Base-by-base conservation (phyloP, 2,113 vertebrate genomes). In the Colossoma macropomum region DNA sequence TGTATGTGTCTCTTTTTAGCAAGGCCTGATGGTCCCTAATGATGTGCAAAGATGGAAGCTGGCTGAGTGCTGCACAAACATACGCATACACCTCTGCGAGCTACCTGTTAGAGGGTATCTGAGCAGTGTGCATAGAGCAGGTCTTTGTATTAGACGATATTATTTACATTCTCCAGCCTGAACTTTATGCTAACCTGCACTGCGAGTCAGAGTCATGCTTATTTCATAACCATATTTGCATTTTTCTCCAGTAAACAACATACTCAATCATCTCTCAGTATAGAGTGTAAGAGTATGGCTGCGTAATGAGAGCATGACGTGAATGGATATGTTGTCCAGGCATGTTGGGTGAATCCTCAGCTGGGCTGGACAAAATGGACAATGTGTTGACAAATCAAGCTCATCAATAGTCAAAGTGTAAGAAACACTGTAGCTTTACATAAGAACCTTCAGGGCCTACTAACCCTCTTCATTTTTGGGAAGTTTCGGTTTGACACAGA, bases 1-100 rank as follows among this genome's bases (percentile, higher is more conserved):
- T 63, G 85, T 84, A 82, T 85, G 70, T 45, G 62, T 28, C 62
- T 68, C 63, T 70, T 77, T 80, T 82, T 83, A 81, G 71, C 56
- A 63, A 38, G 48, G 48, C 25, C 68, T 74, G 73, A 77, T 73
- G 75, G 65, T 30, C 28, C 71, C 30, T 87, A 89, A 87, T 86
- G 88, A 89, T 73, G 72, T 68, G 68, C 38, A 66, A 79, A 79
- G 65, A 66, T 73, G 12, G 17, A 68, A 72, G 38, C 32, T 32
- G 59, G n/a, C 68, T 84, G 45, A 69, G 76, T 71, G 78, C 41
- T 50, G 11, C n/a, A 84, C 2, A 77, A 1, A 60, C 16, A 32
- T n/a, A 19, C 82, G 25, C 41, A 50, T 27, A 66, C 56, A 68
- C 16, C 28, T 48, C 86, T 88, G 50, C 70, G 65, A 41, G 50